Conservation (phyloP, 2,113 vertebrate genomes). For the Capreolus pygargus region DNA sequence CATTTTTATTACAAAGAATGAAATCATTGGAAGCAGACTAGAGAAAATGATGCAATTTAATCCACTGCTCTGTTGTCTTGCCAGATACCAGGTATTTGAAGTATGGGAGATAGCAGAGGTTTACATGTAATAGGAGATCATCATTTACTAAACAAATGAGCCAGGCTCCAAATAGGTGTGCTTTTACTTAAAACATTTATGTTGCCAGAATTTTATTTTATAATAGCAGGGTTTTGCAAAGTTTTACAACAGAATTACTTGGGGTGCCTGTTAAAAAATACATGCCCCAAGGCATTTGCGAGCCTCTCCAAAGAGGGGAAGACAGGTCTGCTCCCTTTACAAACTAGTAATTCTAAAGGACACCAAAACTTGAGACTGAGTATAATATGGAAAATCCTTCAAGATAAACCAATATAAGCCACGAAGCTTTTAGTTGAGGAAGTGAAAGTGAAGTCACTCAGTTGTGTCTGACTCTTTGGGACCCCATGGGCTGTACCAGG, state of each 20-base stretch:
- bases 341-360: background rate
- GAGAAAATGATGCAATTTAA: slow-evolving; percentile 10
- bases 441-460: too few relatives aligned
- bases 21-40: slow-evolving; percentile 32
- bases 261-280: background rate
- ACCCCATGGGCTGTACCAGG: too few relatives aligned
- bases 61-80: background rate
- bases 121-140: background rate
- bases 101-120: background rate
- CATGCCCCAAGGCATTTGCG: background rate
- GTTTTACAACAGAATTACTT: background rate
- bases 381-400: background rate
- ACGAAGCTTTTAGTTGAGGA: background rate
- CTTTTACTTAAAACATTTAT: background rate
- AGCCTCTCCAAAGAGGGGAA: background rate
- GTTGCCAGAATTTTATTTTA: background rate
- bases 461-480: too few relatives aligned
- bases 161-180: background rate
- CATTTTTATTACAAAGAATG: slow-evolving; percentile 15
- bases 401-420: background rate
- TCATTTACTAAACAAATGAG: background rate
- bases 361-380: background rate
- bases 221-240: background rate
- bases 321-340: background rate
- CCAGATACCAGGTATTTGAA: background rate